These are phyloP conservation scores for Camponotus floridanus DNA, from an alignment of 1,140 invertebrate genomes.

Conservation along the genomic window DNA sequence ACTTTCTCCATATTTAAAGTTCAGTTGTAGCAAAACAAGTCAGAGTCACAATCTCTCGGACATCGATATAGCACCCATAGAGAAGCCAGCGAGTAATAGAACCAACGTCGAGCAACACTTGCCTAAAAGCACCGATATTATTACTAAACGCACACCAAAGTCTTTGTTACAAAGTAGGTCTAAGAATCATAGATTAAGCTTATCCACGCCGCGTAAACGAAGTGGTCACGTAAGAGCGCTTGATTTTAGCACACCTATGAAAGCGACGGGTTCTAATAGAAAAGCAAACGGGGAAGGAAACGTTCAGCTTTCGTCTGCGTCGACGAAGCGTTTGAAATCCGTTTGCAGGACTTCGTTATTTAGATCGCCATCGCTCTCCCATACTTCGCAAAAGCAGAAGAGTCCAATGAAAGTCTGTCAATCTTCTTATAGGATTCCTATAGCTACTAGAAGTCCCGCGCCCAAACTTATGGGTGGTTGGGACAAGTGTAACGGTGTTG, in stretches of 20 bases:
- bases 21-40: conserved; percentile 71
- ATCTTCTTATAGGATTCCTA: conserved; percentile 70
- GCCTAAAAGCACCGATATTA: conserved; percentile 64
- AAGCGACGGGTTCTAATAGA: conserved; percentile 44
- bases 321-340: conserved; percentile 68
- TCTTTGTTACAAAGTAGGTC: conserved; percentile 80
- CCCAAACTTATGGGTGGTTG: conserved; percentile 82
- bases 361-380: conserved; percentile 77
- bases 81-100: not conserved
- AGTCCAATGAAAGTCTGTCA: conserved; percentile 63
- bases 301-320: conserved; percentile 55
- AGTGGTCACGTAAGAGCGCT: conserved; percentile 83
- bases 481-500: conserved; percentile 83
- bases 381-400: conserved; percentile 51
- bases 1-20: conserved; percentile 82
- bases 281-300: conserved; percentile 60
- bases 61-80: conserved; percentile 53
- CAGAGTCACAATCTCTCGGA: conserved; percentile 60
- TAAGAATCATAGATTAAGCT: conserved; percentile 82
- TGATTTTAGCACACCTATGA: conserved; percentile 83
- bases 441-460: conserved; percentile 81
- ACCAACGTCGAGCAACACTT: conserved; percentile 1
- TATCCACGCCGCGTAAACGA: conserved; percentile 83
- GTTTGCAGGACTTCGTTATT: conserved; percentile 80
- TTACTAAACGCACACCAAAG: conserved; percentile 80